These are phyloP conservation scores for Callaeas wilsoni DNA, from an alignment of 2,113 vertebrate species.

Conservation along the genomic window DNA sequence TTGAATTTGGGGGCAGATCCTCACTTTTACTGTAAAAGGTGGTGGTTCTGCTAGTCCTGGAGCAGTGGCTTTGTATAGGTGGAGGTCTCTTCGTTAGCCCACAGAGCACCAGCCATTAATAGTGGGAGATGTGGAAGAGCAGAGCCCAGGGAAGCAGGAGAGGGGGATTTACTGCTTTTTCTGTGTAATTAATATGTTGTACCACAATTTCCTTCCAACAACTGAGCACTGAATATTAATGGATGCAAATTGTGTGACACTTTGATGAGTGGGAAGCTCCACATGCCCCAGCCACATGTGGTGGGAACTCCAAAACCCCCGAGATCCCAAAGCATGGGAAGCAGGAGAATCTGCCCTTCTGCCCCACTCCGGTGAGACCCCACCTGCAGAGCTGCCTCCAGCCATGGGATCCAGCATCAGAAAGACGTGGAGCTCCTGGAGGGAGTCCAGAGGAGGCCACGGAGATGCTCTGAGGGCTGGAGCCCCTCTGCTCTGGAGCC, in stretches of 20 bases:
- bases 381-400: neutral
- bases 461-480: accelerated
- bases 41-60: neutral
- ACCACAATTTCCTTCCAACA: neutral
- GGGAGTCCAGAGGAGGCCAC: neutral
- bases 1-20: neutral
- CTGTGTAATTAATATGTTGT: neutral
- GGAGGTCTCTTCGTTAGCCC: accelerated
- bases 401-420: neutral
- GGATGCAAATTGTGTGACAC: neutral
- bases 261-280: neutral
- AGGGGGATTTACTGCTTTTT: neutral
- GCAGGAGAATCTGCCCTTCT: neutral
- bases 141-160: neutral
- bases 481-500: neutral
- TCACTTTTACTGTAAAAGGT: neutral
- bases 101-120: neutral
- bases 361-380: neutral
- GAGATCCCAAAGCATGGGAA: neutral
- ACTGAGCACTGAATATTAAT: neutral
- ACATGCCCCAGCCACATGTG: neutral
- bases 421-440: accelerated
- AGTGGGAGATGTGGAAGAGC: neutral
- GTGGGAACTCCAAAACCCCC: neutral
- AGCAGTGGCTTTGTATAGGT: neutral